Base-by-base conservation (phyloP, 2,888 invertebrate species). In the Lasioglossum oenotherae region DNA sequence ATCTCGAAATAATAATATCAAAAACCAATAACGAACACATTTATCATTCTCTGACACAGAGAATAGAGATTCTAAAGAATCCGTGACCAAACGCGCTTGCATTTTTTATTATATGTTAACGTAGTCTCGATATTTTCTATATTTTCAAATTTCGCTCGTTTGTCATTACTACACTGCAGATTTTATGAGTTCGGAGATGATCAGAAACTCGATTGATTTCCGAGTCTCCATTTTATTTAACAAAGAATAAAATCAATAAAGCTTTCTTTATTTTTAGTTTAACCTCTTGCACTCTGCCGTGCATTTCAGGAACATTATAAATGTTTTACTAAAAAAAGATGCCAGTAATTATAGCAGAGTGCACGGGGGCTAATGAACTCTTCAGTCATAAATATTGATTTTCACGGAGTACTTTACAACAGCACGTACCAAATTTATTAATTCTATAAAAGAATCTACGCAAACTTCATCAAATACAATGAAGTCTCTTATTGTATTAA, bases 51-150 rank as follows among this genome's bases (percentile, higher is more conserved):
- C n/a, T 41, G 71, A n/a, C 23, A 38, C 41, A n/a, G n/a, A n/a
- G 23, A 71, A 41, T 12, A 71, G 23, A 14, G 35, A 71, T 71
- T n/a, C n/a, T 41, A 71, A 71, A n/a, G 71, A 71, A 38, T 67
- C 41, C 14, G 57, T 82, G 78, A 84, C 84, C 82, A 90, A 87
- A 88, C 80, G 87, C 88, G 89, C 85, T 89, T 90, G 75, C 38
- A 53, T 88, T 72, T 27, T 41, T 81, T 72, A 78, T 35, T 79
- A 85, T 74, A 79, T 38, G 77, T 84, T 77, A 84, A 78, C 64
- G 83, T 90, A 88, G 81, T 82, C 72, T 82, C 81, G 60, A 78
- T 84, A 81, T 72, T 88, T 79, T 88, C 38, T 82, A 75, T 84
- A 77, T 76, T 89, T 78, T 86, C 19, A 72, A 78, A 83, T 78